phyloP scores from a whole-genome alignment of 1,140 invertebrate genomes.

The Drosophila mauritiana region DNA sequence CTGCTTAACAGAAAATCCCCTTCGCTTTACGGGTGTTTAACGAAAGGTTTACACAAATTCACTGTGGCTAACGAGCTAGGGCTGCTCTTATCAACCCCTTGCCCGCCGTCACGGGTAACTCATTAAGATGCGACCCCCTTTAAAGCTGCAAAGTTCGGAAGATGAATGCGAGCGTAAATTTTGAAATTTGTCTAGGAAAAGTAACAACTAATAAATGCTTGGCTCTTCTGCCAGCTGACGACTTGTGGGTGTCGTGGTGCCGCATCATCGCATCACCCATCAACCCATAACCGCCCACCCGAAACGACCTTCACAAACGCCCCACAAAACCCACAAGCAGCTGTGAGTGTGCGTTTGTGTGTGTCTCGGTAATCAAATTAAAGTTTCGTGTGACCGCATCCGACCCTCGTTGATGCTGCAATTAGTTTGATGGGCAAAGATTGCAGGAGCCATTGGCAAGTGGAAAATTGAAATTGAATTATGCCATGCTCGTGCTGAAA shows the following conservation, averaged over 20 bases:
- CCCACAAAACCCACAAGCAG: constrained; percentile 43
- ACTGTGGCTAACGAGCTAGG: constrained; percentile 31
- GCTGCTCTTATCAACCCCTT: constrained; percentile 37
- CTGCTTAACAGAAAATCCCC: background rate
- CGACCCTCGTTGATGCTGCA: constrained; percentile 58
- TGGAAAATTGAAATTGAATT: constrained; percentile 65
- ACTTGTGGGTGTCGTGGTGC: constrained; percentile 37
- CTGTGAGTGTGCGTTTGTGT: constrained; percentile 1
- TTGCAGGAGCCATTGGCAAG: constrained; percentile 40
- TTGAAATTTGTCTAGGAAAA: constrained; percentile 60
- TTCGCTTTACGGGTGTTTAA: constrained; percentile 25
- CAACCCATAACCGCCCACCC: background rate
- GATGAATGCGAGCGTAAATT: constrained; percentile 63
- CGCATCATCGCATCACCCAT: background rate
- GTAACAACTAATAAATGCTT: constrained; percentile 76
- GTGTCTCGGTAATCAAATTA: constrained; percentile 65
- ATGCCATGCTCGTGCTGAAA: constrained; percentile 35
- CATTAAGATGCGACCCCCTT: constrained; percentile 55
- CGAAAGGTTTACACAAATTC: constrained; percentile 53
- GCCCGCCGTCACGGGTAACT: constrained; percentile 60
- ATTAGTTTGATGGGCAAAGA: constrained; percentile 63
- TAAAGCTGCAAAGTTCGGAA: background rate
- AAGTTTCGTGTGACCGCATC: constrained; percentile 61
- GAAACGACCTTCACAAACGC: constrained; percentile 8
- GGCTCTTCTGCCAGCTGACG: constrained; percentile 42